Conservation (phyloP, 2,888 invertebrate species). For the Labia minor region DNA sequence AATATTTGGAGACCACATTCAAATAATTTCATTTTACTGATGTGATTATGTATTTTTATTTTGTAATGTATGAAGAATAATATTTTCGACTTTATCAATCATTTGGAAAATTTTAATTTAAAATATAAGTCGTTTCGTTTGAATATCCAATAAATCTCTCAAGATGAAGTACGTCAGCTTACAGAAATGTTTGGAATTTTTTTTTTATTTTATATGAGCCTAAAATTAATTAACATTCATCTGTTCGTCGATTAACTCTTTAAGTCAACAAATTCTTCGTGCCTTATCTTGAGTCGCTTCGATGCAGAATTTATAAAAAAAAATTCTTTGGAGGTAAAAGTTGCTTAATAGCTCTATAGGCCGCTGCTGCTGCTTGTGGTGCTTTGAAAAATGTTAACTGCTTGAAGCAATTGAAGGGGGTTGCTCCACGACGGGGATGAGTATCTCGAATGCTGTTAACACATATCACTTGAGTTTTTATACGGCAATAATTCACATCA, state of each 20-base stretch:
- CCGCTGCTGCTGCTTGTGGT: too few species aligned
- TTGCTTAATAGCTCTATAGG: slow-evolving; percentile 13
- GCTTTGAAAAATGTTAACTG: slow-evolving; percentile 5
- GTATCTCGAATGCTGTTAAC: background rate
- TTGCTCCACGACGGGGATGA: background rate
- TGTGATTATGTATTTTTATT: too few species aligned
- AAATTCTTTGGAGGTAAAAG: background rate
- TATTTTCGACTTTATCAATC: too few species aligned
- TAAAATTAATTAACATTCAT: slow-evolving; percentile 6
- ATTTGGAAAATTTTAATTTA: too few species aligned
- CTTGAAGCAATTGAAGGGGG: slow-evolving; percentile 1
- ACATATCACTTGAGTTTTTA: slow-evolving; percentile 2
- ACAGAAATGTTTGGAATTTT: too few species aligned
- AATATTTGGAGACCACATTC: too few species aligned
- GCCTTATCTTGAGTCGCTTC: background rate
- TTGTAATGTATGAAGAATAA: too few species aligned
- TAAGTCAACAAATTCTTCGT: background rate
- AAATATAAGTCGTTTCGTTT: too few species aligned
- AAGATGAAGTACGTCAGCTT: too few species aligned
- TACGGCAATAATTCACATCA: slow-evolving; percentile 13
- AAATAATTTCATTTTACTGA: too few species aligned
- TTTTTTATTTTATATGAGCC: too few species aligned
- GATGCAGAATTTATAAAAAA: background rate
- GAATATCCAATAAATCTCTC: too few species aligned
- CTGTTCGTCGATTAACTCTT: background rate